Evolutionary conservation across 1,140 invertebrate species (phyloP).

Genomic region (Cyrtorhinus lividipennis): DNA sequence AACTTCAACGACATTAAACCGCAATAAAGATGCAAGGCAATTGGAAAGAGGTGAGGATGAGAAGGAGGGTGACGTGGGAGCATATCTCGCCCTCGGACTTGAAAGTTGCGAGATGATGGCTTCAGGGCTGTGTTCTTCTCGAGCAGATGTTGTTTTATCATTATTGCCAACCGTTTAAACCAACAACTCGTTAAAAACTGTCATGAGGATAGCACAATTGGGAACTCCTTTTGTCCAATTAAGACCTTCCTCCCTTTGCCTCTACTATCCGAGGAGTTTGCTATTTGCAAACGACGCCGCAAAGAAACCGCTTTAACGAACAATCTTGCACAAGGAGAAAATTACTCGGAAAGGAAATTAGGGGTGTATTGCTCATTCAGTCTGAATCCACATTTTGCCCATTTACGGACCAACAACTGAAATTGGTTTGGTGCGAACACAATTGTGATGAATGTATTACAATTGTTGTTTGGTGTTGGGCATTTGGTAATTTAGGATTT

Average conservation of each 20-base stretch:
- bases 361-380: no score
- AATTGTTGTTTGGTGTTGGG: no score
- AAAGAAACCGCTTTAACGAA: no score
- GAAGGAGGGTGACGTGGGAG: background rate
- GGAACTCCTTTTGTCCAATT: slow-evolving; percentile 3
- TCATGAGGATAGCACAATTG: slow-evolving; percentile 5
- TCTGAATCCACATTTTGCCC: no score
- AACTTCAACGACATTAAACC: background rate
- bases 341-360: no score
- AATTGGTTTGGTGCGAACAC: no score
- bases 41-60: background rate
- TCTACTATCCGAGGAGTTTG: no score
- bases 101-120: background rate
- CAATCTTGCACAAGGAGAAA: no score
- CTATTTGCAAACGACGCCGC: no score
- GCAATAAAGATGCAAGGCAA: background rate
- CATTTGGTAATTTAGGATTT: no score
- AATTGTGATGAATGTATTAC: no score
- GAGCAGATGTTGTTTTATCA: slow-evolving; percentile 15
- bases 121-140: background rate
- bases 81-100: background rate
- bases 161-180: slow-evolving; percentile 6
- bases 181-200: slow-evolving; percentile 17
- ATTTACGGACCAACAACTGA: no score
- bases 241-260: background rate